These are phyloP conservation scores for Campylomormyrus numenius DNA, from an alignment of 2,113 vertebrate species.

Conservation along the genomic window DNA sequence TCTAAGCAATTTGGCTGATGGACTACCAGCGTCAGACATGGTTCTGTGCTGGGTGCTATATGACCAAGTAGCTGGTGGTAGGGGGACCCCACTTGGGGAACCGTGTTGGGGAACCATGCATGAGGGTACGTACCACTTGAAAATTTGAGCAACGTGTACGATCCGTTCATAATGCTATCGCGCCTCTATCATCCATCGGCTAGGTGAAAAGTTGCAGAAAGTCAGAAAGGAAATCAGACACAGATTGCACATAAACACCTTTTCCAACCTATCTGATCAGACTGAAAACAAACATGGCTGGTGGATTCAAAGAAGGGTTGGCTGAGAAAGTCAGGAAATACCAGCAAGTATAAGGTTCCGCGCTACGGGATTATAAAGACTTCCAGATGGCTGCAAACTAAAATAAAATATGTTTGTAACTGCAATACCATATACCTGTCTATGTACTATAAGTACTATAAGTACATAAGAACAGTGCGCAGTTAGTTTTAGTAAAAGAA, in stretches of 20 bases:
- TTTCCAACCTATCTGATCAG: not conserved
- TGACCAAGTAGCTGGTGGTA: not conserved
- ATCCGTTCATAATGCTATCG: not conserved
- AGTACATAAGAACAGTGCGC: not conserved
- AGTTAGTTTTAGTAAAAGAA: not conserved
- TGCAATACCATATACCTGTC: not conserved
- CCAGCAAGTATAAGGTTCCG: not conserved
- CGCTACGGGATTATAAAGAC: not conserved
- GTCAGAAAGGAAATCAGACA: not conserved
- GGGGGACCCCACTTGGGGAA: not conserved
- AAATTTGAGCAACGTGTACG: not conserved
- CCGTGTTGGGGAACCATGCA: not conserved
- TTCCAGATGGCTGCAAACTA: not conserved
- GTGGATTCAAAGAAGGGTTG: not conserved
- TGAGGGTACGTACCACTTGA: not conserved
- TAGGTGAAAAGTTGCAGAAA: not conserved
- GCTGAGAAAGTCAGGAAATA: not conserved
- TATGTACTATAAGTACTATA: not conserved
- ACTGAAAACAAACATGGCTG: not conserved
- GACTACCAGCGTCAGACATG: not conserved
- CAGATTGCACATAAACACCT: not conserved
- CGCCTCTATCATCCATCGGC: not conserved
- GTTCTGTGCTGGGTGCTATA: not conserved
- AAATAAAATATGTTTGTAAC: not conserved
- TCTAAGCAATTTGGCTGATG: not conserved